Conservation (phyloP, 2,797 vertebrate genomes). For the Triplophysa bombifrons region DNA sequence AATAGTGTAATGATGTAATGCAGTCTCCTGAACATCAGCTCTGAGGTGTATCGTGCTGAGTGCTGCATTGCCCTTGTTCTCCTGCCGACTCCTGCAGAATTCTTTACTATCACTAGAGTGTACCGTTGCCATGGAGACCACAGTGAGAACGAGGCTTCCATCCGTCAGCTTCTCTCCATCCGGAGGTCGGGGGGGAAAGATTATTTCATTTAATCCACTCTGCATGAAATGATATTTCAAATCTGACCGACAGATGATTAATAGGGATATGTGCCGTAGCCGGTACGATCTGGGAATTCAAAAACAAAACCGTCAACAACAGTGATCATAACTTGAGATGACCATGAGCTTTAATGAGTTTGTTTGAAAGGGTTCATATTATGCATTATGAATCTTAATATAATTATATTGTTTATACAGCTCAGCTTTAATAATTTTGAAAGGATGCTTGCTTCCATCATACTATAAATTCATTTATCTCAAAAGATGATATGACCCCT, state of each 20-base stretch:
- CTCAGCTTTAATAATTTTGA: neutral
- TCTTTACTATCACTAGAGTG: slow-evolving; percentile 11
- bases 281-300: slow-evolving; percentile 12
- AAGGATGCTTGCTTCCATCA: neutral
- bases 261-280: slow-evolving; percentile 7
- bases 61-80: slow-evolving; percentile 42
- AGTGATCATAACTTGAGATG: neutral
- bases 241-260: slow-evolving; percentile 34
- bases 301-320: neutral
- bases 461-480: neutral
- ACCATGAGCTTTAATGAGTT: neutral
- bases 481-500: neutral
- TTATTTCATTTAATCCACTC: slow-evolving; percentile 49
- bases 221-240: slow-evolving; percentile 44
- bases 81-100: slow-evolving; percentile 63
- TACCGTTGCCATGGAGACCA: slow-evolving; percentile 11
- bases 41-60: slow-evolving; percentile 60
- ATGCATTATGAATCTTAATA: no score
- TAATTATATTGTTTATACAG: neutral
- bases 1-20: slow-evolving; percentile 77
- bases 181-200: slow-evolving; percentile 40
- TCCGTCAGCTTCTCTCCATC: slow-evolving; percentile 2
- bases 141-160: slow-evolving; percentile 8
- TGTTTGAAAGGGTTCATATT: neutral
- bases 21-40: slow-evolving; percentile 62